Evolutionary conservation across 1,140 invertebrate species (phyloP), one percentile per base, ranked within the genome.

Genomic region (Magallana angulata): DNA sequence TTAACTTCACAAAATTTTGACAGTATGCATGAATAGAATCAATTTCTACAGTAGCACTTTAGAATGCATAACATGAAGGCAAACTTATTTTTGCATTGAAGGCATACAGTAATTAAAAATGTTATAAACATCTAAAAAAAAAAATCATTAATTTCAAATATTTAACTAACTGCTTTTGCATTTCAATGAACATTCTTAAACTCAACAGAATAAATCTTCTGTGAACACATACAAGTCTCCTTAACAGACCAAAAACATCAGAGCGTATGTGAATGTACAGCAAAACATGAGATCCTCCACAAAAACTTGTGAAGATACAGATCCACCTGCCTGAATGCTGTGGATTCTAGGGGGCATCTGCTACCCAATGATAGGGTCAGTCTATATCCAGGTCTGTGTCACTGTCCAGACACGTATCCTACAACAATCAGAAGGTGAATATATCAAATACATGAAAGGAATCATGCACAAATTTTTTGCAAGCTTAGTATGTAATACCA

Each of bases 401-500:
- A 82, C 80, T 82, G 48, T 82, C 80, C 57, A 82, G 57, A 57
- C 80, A 82, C 8, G 80, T 82, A 48, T 82, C 80, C 80, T 82
- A 48, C 30, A 82, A 82, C 57, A 7, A 62, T 62, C 18, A 24
- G 18, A 24, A 24, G 18, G 18, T 24, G 18, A 24, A 24, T 24
- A 24, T 24, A 24, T 24, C 18, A 24, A 24, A 24, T 24, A 24
- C 18, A 24, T 24, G 18, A 24, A 24, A 24, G 18, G 18, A 24
- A 24, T 24, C 18, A 24, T 24, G 18, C 18, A 24, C 18, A 24
- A 24, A 24, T 24, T 24, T 24, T 24, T 24, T 24, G 18, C 18
- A 24, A 24, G 18, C 18, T 24, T 24, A 24, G 18, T 36, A 36
- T 4, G 1, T 36, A 36, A 24, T 24, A 24, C 18, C 18, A 24